Percentiles rank a stretch among this genome's conserved stretches.
These are phyloP conservation scores for Diaphora mendica DNA, from an alignment of 2,888 invertebrate species.

Conservation along the genomic window DNA sequence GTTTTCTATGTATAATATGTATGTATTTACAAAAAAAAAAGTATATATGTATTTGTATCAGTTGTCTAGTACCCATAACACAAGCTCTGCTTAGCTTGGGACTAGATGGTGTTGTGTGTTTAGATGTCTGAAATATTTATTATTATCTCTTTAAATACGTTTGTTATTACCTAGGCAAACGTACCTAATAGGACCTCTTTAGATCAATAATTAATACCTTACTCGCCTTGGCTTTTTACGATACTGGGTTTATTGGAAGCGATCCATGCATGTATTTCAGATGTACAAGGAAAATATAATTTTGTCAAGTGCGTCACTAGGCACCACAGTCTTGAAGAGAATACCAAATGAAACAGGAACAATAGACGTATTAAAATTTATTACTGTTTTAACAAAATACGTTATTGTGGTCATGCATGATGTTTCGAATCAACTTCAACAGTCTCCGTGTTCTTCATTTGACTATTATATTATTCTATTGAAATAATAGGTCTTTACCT, in stretches of 20 bases:
- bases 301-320: conserved; percentile 2
- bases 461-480: too few relatives aligned
- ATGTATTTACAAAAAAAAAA: too few relatives aligned
- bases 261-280: conserved; percentile 17
- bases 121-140: too few relatives aligned
- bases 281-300: conserved; percentile 25
- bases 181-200: background rate
- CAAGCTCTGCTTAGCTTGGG: too few relatives aligned
- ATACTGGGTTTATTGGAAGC: conserved; percentile 3
- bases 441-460: background rate
- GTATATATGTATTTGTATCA: too few relatives aligned
- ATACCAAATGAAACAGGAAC: conserved; percentile 12
- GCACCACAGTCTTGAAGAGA: conserved; percentile 13
- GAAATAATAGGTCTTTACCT: too few relatives aligned
- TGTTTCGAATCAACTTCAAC: background rate
- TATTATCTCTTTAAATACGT: background rate
- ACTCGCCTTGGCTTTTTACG: conserved; percentile 3
- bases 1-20: too few relatives aligned
- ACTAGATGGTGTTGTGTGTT: too few relatives aligned
- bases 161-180: background rate
- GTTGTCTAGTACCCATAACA: too few relatives aligned
- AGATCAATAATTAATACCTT: background rate
- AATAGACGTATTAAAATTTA: conserved; percentile 14
- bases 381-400: background rate
- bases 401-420: background rate